Evolutionary conservation across 1,140 invertebrate species (phyloP), one percentile per base, ranked within the genome.

Genomic region (Drosophila azteca): DNA sequence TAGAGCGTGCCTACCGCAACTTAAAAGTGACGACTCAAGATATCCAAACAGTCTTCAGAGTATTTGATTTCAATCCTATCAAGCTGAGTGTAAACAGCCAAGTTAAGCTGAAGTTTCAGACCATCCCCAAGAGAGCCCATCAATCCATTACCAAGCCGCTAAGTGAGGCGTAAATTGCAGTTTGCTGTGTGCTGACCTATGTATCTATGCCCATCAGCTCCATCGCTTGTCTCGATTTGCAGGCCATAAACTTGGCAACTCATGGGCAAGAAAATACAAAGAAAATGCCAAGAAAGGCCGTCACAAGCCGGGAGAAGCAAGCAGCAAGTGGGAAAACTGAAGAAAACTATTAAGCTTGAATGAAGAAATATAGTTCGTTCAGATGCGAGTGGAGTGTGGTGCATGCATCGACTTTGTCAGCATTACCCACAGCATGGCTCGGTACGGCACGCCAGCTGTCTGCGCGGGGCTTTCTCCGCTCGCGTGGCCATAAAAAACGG

Each of bases 141-240:
- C 71, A 77, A 84, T 76, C 66, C 81, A 83, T 79, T 82, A 79
- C 54, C 64, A 75, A 77, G 63, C 70, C 70, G 63, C 44, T 82
- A 71, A 61, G 49, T 75, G 61, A 55, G 45, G 46, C 77, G 49
- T 71, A 73, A 83, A 83, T 71, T 79, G 79, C 75, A 83, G 57
- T 81, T 78, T 70, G 55, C 44, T 74, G 57, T 54, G n/a, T n/a
- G n/a, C n/a, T n/a, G 48, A 69, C 66, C 35, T 13, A 1, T 13
- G 35, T 13, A 1, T 11, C 3, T 39, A n/a, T n/a, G 3, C 11
- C 43, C 55, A 46, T 11, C 69, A 64, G 22, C 45, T 60, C 60
- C 70, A 57, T 60, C 58, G 45, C 39, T 65, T 51, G 66, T 57
- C 77, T 58, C 62, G 59, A 57, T 45, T 70, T 70, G 70, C 75